Base-by-base conservation (phyloP, 1,140 invertebrate genomes). In the Apis dorsata region DNA sequence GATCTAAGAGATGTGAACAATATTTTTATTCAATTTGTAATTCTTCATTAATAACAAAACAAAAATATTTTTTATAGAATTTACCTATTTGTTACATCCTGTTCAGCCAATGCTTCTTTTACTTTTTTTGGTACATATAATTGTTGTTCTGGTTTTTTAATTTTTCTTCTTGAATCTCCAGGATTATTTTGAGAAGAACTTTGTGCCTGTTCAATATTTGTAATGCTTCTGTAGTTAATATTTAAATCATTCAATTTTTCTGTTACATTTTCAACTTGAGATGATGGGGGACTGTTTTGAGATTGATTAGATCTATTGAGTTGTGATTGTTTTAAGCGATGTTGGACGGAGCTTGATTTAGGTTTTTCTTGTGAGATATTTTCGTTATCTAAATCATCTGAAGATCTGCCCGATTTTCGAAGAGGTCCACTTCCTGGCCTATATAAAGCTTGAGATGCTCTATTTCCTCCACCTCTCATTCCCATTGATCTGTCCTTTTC, bases 401-500 rank as follows among this genome's bases (percentile, higher is more conserved):
- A 79, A 63, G 89, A 78, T 84, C 90, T 93, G 53, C 92, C 94
- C 57, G 95, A 94, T 89, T 95, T 95, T 84, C 94, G 93, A 59
- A 96, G 91, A 62, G 95, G 95, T 78, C 96, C 95, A 92, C 95
- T 95, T 71, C 95, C 95, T 77, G 95, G 96, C 83, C 93, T 94
- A 81, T 96, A 96, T 57, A 96, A 93, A 90, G 94, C 92, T 90
- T 94, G 94, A 68, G 94, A 92, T 83, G 94, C 94, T 87, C 91
- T 89, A 83, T 91, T 90, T 53, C 88, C 90, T 76, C 91, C 91
- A 57, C 92, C 91, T 59, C 91, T 85, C 90, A 93, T 92, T 83
- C 89, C 90, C 85, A 86, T 84, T 79, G 84, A 88, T 89, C 79
- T 91, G n/a, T 91, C 89, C 69, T 87, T 86, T 34, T 92, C 89